Base-by-base conservation (phyloP, 2,888 invertebrate species). In the Drosophila lutescens region DNA sequence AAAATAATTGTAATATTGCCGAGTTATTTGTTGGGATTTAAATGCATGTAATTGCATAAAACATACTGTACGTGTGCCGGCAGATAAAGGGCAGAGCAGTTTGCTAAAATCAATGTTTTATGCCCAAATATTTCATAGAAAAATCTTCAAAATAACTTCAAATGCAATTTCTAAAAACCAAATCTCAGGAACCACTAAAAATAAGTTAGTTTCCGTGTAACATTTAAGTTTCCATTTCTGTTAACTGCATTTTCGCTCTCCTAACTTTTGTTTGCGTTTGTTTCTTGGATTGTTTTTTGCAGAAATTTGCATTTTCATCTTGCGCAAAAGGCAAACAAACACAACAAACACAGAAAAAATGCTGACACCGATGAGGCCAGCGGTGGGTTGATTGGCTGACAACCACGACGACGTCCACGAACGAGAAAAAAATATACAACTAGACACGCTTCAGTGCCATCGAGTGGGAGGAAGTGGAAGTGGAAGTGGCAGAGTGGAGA, bases 301-400 rank as follows among this genome's bases (percentile, higher is more conserved):
- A 90, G 89, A 81, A 84, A 90, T 89, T 90, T 86, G 85, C 91
- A 90, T 90, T 87, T 88, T 79, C 77, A 85, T 88, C 83, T 86
- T 79, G 73, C 76, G 58, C 50, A 84, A 82, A 80, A 74, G 56
- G 30, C 62, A 63, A 38, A 41, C 38, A 20, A 40, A 63, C 40
- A 46, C 41, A 41, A 1, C 15, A 12, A 23, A 23, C 23, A 4
- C 23, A 4, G 26, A 26, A 56, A 68, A 88, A 80, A 77, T 80
- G 75, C 57, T 77, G 77, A 62, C 67, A 49, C 72, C 38, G 72
- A 74, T 72, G 57, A 73, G 66, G 44, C 61, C 58, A 53, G 61
- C 63, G 61, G 65, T 84, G 67, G 69, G 72, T 75, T 78, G 84
- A 86, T 86, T 86, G 77, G 74, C 72, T 76, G 78, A 77, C 74